Evolutionary conservation across 2,113 vertebrate genomes (phyloP), one percentile per base, ranked within the genome.

Genomic region (Corythaeola cristata): DNA sequence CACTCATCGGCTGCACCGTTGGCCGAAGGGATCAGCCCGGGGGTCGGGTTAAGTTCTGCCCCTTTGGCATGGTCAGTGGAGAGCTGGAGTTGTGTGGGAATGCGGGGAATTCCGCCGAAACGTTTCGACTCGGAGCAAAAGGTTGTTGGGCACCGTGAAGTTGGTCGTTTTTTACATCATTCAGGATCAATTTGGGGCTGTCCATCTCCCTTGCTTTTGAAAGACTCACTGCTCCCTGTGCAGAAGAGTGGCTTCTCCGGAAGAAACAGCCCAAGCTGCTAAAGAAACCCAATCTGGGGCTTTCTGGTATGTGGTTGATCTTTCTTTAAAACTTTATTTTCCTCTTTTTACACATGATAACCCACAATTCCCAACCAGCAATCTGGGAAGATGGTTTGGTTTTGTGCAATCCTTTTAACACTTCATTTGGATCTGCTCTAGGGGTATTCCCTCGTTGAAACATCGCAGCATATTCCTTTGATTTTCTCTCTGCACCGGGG

Each of bases 91-190:
- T 3, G 17, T 50, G 3, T 9, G 50, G 68, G 15, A 21, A 24
- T 32, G 12, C 1, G 0, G 7, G 3, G 50, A 14, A 10, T 21
- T 35, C 6, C 6, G 3, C 44, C 6, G 27, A 26, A 59, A 32
- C 5, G 2, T 24, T 47, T 5, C 5, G 13, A 26, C 41, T 18
- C 0, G 0, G 22, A 45, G 63, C 17, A 68, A 73, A 58, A 60
- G 19, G 7, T 6, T 35, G 26, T 12, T 45, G 30, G 26, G 35
- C 17, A 33, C 19, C 1, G 2, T 39, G n/a, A 50, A 5, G 13
- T 6, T 23, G 10, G 55, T 37, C 3, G 2, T 30, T 47, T 69
- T 78, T 37, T 30, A 21, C 3, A 23, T 35, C 0, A 1, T 21
- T 24, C 33, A 26, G 78, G 24, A n/a, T 55, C n/a, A 35, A 1